Conservation (phyloP, 2,797 vertebrate genomes). For the Poeciliopsis turneri region DNA sequence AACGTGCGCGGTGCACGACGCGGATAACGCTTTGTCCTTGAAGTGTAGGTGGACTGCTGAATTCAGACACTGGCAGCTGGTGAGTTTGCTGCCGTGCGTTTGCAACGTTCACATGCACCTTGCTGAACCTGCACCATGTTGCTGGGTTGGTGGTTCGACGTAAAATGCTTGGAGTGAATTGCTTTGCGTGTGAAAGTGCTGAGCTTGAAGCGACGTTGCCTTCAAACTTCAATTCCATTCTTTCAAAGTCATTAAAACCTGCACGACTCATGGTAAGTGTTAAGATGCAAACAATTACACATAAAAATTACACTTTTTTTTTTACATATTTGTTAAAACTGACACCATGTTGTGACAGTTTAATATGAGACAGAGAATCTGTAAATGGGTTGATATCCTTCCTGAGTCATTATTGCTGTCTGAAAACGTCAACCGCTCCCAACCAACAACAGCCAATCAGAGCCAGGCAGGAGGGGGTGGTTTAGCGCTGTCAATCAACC, state of each 20-base stretch:
- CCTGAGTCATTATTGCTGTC: too few species aligned
- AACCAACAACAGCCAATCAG: too few species aligned
- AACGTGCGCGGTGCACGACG: background rate
- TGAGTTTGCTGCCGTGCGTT: background rate
- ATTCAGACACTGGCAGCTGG: background rate
- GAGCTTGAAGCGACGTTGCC: background rate
- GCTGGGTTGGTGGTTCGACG: background rate
- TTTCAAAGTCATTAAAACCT: background rate
- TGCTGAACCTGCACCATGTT: background rate
- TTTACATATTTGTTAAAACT: too few species aligned
- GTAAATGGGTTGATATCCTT: too few species aligned
- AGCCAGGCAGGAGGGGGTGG: too few species aligned
- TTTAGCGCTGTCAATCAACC: too few species aligned
- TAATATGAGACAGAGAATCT: too few species aligned
- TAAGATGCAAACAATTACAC: background rate
- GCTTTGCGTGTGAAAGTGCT: too few species aligned
- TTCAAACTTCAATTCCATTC: background rate
- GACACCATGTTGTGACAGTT: too few species aligned
- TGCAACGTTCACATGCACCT: background rate
- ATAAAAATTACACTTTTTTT: too few species aligned
- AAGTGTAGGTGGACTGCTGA: background rate
- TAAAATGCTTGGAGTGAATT: background rate
- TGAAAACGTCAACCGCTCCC: too few species aligned
- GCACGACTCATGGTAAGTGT: background rate
- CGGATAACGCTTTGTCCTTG: background rate